These are phyloP conservation scores for Forficula auricularia DNA, from an alignment of 1,140 invertebrate genomes.

Conservation along the genomic window DNA sequence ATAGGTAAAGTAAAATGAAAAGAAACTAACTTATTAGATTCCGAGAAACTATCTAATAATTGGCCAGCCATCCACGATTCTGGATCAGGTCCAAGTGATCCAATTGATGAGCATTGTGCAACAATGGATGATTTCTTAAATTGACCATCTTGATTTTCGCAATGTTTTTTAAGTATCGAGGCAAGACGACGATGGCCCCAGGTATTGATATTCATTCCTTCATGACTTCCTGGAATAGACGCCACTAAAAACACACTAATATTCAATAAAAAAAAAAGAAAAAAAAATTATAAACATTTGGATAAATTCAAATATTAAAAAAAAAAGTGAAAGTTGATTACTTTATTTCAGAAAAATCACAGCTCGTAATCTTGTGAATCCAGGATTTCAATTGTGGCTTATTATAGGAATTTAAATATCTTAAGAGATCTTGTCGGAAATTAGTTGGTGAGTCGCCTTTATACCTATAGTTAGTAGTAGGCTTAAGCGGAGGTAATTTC, in stretches of 20 bases:
- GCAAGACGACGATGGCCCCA: constrained; percentile 60
- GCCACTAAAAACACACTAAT: constrained; percentile 64
- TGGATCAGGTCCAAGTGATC: constrained; percentile 53
- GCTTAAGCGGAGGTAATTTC: constrained; percentile 38
- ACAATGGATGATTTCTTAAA: constrained; percentile 41
- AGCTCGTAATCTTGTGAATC: constrained; percentile 46
- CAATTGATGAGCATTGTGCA: constrained; percentile 81
- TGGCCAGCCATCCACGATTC: constrained; percentile 51
- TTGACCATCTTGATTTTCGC: constrained; percentile 30
- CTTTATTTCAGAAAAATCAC: constrained; percentile 68
- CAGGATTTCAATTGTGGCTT: constrained; percentile 47
- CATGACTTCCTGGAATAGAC: constrained; percentile 66
- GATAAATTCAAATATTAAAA: no score
- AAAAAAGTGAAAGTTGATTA: constrained; percentile 25
- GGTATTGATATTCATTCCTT: constrained; percentile 29
- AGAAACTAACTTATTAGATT: no score
- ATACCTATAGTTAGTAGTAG: constrained; percentile 32
- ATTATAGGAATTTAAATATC: constrained; percentile 63
- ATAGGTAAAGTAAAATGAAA: no score
- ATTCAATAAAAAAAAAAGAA: no score
- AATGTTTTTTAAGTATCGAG: constrained; percentile 42
- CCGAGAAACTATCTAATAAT: constrained; percentile 32
- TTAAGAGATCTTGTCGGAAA: constrained; percentile 68
- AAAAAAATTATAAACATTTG: no score
- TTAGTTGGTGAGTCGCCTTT: constrained; percentile 69